These are phyloP conservation scores for Allacma fusca DNA, from an alignment of 2,888 invertebrate genomes.

Conservation along the genomic window DNA sequence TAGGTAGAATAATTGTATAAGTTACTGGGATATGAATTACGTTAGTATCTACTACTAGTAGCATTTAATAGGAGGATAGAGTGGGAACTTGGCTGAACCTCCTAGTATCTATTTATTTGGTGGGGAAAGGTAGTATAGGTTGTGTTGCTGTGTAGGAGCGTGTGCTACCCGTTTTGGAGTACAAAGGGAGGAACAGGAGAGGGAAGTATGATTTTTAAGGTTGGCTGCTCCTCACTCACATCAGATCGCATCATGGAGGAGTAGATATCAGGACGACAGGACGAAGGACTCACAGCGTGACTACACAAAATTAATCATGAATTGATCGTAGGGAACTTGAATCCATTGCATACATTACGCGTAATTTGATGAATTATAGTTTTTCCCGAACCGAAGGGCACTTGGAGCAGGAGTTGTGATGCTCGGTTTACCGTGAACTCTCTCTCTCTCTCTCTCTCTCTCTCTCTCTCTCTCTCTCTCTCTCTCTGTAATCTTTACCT, in stretches of 20 bases:
- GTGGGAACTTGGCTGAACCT: conserved; percentile 25
- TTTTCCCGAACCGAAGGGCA: conserved; percentile 35
- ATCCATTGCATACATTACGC: conserved; percentile 45
- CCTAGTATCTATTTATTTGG: neutral
- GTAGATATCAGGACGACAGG: conserved; percentile 17
- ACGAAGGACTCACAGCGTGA: conserved; percentile 38
- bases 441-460: too few species aligned
- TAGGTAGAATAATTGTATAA: too few species aligned
- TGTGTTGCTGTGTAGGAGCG: neutral
- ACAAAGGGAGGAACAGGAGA: conserved; percentile 4
- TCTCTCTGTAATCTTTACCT: neutral
- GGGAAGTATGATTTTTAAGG: conserved; percentile 59
- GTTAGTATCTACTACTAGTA: too few species aligned
- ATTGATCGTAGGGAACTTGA: conserved; percentile 48
- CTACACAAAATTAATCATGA: conserved; percentile 55
- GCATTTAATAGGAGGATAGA: too few species aligned
- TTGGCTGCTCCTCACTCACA: conserved; percentile 60
- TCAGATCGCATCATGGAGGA: conserved; percentile 44
- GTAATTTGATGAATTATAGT: conserved; percentile 44
- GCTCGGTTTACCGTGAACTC: too few species aligned
- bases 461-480: too few species aligned
- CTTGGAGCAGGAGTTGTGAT: neutral
- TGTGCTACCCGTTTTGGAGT: too few species aligned
- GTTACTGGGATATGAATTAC: too few species aligned
- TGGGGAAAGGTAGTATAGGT: neutral